phyloP scores from a whole-genome alignment of 2,888 invertebrate species.

The Nemotelus nigrinus region DNA sequence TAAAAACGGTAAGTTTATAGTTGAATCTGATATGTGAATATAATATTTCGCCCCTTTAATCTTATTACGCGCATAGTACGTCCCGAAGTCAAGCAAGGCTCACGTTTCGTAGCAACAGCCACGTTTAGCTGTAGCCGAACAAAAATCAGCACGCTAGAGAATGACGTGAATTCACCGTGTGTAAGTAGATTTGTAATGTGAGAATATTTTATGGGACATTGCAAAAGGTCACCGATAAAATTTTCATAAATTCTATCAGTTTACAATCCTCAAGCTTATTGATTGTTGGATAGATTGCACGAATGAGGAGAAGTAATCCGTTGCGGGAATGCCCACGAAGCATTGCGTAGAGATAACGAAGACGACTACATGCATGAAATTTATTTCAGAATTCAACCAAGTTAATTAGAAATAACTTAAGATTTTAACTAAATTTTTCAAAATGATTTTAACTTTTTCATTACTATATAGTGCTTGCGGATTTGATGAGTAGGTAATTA shows the following conservation, averaged over 20 bases:
- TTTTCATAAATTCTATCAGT: conserved; percentile 49
- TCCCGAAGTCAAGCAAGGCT: conserved; percentile 14
- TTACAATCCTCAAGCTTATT: conserved; percentile 24
- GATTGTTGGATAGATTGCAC: background rate
- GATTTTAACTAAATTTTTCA: too few relatives aligned
- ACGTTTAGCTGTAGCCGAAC: too few relatives aligned
- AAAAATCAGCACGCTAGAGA: too few relatives aligned
- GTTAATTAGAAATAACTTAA: too few relatives aligned
- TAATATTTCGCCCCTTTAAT: conserved; percentile 33
- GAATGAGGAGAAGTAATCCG: background rate
- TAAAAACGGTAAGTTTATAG: conserved; percentile 38
- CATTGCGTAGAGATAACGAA: too few relatives aligned
- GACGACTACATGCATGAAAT: too few relatives aligned
- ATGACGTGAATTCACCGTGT: conserved; percentile 15
- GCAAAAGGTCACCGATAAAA: conserved; percentile 50
- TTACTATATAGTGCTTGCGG: too few relatives aligned
- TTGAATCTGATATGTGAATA: conserved; percentile 4
- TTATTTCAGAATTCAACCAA: too few relatives aligned
- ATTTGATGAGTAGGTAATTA: too few relatives aligned
- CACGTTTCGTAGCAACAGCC: background rate
- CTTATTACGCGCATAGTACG: conserved; percentile 26
- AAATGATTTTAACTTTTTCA: too few relatives aligned
- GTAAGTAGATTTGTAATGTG: conserved; percentile 43
- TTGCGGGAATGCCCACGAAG: background rate
- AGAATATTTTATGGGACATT: conserved; percentile 47